These are phyloP conservation scores for Coptodon bakossiorum DNA, from an alignment of 2,113 vertebrate species.

Conservation along the genomic window DNA sequence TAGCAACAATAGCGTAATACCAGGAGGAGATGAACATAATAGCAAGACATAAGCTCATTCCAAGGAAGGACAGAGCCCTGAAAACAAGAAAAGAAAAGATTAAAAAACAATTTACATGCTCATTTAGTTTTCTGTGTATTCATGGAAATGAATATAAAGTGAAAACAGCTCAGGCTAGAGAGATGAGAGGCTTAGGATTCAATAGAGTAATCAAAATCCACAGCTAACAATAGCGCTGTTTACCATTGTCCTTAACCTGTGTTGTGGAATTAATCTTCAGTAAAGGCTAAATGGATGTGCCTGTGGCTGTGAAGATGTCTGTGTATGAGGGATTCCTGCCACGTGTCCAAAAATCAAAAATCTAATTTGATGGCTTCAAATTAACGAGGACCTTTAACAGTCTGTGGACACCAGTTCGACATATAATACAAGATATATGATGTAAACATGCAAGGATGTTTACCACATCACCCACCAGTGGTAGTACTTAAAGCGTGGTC, in stretches of 20 bases:
- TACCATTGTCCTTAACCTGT: background rate
- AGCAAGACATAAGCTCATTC: slow-evolving; percentile 94
- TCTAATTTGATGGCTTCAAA: background rate
- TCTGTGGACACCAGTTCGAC: background rate
- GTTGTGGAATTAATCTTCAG: slow-evolving; percentile 1
- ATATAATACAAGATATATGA: background rate
- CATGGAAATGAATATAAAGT: background rate
- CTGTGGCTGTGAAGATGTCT: background rate
- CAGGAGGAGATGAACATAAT: slow-evolving; percentile 98
- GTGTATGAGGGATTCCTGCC: background rate
- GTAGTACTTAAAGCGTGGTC: slow-evolving; percentile 71
- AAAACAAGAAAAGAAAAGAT: background rate
- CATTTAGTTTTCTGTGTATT: background rate
- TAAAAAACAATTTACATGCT: background rate
- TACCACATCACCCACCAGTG: slow-evolving; percentile 62
- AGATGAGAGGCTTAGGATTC: background rate
- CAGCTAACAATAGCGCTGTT: background rate
- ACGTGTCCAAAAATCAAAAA: background rate
- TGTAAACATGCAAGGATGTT: background rate
- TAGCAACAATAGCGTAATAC: slow-evolving; percentile 92
- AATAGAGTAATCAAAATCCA: background rate
- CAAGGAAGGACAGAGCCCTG: slow-evolving; percentile 93
- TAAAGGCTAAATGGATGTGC: background rate
- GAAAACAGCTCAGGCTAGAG: background rate
- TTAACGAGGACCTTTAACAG: background rate